Evolutionary conservation across 2,888 invertebrate genomes (phyloP), one percentile per base, ranked within the genome.

Genomic region (Cheilosia grossa): DNA sequence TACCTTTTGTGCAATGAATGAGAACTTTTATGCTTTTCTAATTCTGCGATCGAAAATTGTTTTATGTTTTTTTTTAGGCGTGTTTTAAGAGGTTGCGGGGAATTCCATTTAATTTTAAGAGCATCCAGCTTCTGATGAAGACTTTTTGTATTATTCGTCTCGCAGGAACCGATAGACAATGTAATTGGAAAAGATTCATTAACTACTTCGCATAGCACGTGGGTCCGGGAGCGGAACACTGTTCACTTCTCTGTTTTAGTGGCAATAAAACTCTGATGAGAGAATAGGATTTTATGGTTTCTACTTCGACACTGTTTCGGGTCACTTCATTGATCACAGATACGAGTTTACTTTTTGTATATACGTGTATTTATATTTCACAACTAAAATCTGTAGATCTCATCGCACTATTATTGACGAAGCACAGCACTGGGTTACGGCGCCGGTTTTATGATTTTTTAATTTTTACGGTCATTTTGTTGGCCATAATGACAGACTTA

Each of bases 241-340:
- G 73, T 82, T 82, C 82, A 82, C 82, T 79, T 83, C 49, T 79
- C 56, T 79, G 74, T 49, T 83, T 83, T 54, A 70, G 75, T 75
- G 79, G 79, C 42, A 75, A 83, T 79, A 74, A 83, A 83, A 79
- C 66, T 78, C 73, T 77, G 67, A 67, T 56, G 82, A 63, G 72
- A 78, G 67, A 78, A 74, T 74, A 64, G 53, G 58, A 70, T 67
- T 74, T 75, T 64, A 66, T 81, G 69, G 37, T 54, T 47, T 51
- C 33, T 33, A 51, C 51, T 49, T 61, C n/a, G 42, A 53, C 75
- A 59, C 75, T 59, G 66, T 58, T 51, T 75, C 33, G 66, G 51
- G 27, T 66, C 61, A 69, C 69, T 61, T 61, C 53, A 54, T 37
- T 66, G 69, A 63, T 78, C 69, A 70, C 69, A 69, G 58, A 59